Percentiles rank a stretch among this genome's conserved stretches.
Conservation (phyloP, 2,113 vertebrate species). For the Sialia sialis region DNA sequence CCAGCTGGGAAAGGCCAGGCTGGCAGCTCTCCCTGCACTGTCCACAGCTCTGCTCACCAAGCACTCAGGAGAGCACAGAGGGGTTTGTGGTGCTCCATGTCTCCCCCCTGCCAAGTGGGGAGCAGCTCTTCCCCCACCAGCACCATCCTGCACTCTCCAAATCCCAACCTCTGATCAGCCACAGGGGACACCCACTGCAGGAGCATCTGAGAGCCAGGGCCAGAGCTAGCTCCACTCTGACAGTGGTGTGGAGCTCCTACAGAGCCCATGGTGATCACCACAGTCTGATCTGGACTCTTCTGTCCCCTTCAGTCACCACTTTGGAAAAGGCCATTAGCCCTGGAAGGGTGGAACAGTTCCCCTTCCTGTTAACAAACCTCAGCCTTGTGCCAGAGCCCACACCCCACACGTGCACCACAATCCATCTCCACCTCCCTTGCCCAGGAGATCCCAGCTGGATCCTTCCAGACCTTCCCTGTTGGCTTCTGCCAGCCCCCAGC, state of each 20-base stretch:
- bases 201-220: accelerated
- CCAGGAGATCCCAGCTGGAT: background rate
- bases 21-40: background rate
- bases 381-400: accelerated
- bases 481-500: background rate
- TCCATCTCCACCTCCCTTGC: background rate
- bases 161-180: background rate
- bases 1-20: background rate
- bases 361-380: background rate
- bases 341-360: background rate
- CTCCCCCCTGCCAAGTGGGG: background rate
- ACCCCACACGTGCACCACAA: accelerated
- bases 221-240: accelerated
- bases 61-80: background rate
- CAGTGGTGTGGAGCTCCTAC: accelerated
- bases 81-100: background rate
- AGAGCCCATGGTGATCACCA: background rate
- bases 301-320: background rate
- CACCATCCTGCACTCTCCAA: background rate
- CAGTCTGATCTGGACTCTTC: background rate
- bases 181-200: background rate
- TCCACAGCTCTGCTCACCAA: background rate
- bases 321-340: background rate
- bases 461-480: background rate
- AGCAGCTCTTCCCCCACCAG: background rate